Evolutionary conservation across 2,113 vertebrate species (phyloP), one percentile per base, ranked within the genome.

Genomic region (Tursiops truncatus): DNA sequence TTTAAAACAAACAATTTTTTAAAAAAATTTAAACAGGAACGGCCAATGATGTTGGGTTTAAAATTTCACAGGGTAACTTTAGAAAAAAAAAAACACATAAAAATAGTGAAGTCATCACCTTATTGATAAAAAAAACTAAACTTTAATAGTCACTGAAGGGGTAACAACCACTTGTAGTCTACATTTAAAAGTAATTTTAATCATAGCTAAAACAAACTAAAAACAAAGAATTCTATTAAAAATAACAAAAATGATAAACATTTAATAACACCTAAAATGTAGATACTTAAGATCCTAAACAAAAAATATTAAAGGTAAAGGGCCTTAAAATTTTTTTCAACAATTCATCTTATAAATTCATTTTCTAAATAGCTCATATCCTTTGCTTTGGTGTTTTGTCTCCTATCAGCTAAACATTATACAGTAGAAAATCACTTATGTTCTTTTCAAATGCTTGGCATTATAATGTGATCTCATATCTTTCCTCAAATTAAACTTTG

Each of bases 391-490:
- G 99, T 99, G 98, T 98, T 98, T 97, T 98, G 89, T 98, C 98
- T 98, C 97, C 97, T 99, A 98, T 93, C 97, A 96, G 50, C 98
- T 98, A 98, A 98, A 98, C 96, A 96, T 97, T 97, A 95, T 96
- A 96, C 98, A 98, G 97, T 95, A 98, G 98, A 91, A 98, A 98
- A 97, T 97, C 13, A 68, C 97, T 98, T 97, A 99, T 97, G 98
- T 98, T 99, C 99, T 99, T 99, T 99, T 99, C 99, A 99, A 99
- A 99, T 99, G 99, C 97, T 99, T 99, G 98, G 99, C 99, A 99
- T 99, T 99, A 98, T 99, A 99, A 98, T 99, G 99, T 98, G 99
- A 99, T 98, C 99, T 99, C 99, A 99, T 99, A 99, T 99, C 99
- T 98, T 99, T 99, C 94, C 99, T 99, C 90, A 99, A 99, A 97